These are phyloP conservation scores for Microcaecilia unicolor DNA, from an alignment of 2,797 vertebrate species.

Conservation along the genomic window DNA sequence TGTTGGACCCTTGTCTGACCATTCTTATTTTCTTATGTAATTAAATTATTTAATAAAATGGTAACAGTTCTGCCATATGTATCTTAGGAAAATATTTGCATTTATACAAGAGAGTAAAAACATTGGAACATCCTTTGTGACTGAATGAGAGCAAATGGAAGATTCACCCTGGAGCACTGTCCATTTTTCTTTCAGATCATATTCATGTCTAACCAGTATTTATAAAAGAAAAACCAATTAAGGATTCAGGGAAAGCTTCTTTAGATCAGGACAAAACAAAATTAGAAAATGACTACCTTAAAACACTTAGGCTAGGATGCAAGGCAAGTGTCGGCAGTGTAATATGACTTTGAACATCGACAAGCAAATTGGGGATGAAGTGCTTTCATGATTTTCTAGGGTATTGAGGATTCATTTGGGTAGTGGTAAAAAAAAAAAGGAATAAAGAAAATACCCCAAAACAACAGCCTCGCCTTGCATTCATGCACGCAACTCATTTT, in stretches of 20 bases:
- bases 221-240: constrained; percentile 3
- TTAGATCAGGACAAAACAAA: neutral
- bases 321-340: neutral
- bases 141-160: constrained; percentile 28
- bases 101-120: constrained; percentile 19
- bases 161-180: constrained; percentile 11
- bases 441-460: too few relatives aligned
- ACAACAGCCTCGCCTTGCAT: too few relatives aligned
- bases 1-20: too few relatives aligned
- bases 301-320: accelerated
- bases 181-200: constrained; percentile 18
- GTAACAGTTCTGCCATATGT: too few relatives aligned
- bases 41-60: too few relatives aligned
- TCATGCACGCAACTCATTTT: too few relatives aligned
- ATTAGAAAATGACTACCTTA: neutral
- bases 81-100: too few relatives aligned
- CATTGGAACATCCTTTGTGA: constrained; percentile 31
- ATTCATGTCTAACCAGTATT: neutral
- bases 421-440: accelerated
- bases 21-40: too few relatives aligned
- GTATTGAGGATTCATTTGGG: neutral
- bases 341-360: neutral
- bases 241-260: constrained; percentile 4
- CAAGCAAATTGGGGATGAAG: neutral
- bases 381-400: neutral